Percentiles rank a stretch among this genome's conserved stretches.
phyloP scores from a whole-genome alignment of 1,140 invertebrate species.

The Bradynema listronoti region DNA sequence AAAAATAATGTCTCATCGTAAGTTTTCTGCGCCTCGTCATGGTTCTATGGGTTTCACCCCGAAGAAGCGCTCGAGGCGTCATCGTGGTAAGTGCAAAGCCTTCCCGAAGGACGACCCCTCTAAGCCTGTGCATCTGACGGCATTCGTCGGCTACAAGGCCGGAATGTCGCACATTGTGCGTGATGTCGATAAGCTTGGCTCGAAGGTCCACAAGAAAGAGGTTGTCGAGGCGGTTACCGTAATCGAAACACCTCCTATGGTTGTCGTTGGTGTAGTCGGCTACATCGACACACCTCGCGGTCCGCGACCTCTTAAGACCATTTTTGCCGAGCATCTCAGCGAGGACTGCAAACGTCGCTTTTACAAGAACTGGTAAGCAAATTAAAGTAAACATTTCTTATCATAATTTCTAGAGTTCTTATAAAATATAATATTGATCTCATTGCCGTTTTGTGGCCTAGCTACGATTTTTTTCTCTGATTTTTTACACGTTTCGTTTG shows the following conservation, averaged over 20 bases:
- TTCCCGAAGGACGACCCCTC: constrained; percentile 96
- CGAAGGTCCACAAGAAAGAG: constrained; percentile 99
- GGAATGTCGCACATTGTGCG: constrained; percentile 99
- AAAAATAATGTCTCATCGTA: constrained; percentile 84
- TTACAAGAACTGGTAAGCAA: constrained; percentile 99
- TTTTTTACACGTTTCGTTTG: constrained; percentile 3
- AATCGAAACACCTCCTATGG: constrained; percentile 94
- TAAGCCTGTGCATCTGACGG: constrained; percentile 94
- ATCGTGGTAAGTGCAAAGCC: constrained; percentile 97
- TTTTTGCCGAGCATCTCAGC: constrained; percentile 96
- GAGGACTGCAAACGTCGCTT: constrained; percentile 95
- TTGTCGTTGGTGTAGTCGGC: constrained; percentile 90
- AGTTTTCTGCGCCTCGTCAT: constrained; percentile 97
- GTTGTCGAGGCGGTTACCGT: constrained; percentile 98
- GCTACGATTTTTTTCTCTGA: too few relatives aligned
- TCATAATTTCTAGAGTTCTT: too few relatives aligned
- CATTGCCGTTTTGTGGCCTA: too few relatives aligned
- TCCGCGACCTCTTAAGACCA: constrained; percentile 81
- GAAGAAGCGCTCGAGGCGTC: constrained; percentile 86
- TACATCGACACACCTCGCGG: constrained; percentile 98
- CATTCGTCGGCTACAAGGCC: constrained; percentile 96
- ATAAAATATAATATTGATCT: too few relatives aligned
- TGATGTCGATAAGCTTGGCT: constrained; percentile 92
- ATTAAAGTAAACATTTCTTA: too few relatives aligned
- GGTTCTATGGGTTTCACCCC: constrained; percentile 99